Evolutionary conservation across 2,113 vertebrate genomes (phyloP).

Genomic region (Forbesichthys papilliferus): DNA sequence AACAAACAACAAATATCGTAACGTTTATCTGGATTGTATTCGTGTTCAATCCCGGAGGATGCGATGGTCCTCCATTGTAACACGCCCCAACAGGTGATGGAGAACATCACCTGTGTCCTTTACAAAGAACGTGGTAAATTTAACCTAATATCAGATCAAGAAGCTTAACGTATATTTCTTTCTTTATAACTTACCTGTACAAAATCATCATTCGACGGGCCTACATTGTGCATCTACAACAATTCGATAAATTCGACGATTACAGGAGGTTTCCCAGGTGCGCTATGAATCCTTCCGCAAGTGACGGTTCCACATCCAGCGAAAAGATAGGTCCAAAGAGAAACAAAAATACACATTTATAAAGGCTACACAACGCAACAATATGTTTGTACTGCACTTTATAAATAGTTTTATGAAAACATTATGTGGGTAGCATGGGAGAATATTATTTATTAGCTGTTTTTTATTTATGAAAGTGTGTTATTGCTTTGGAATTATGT

Average conservation of each 20-base stretch:
- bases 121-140: neutral
- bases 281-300: conserved; percentile 61
- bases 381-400: neutral
- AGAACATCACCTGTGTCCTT: conserved; percentile 62
- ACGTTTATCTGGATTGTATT: neutral
- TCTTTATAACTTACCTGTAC: conserved; percentile 37
- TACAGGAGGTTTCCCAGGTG: conserved; percentile 33
- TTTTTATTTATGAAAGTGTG: too few relatives aligned
- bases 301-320: neutral
- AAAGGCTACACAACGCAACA: neutral
- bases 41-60: neutral
- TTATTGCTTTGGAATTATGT: too few relatives aligned
- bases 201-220: conserved; percentile 35
- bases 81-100: conserved; percentile 76
- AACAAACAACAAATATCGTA: conserved; percentile 12
- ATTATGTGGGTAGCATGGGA: too few relatives aligned
- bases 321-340: conserved; percentile 31
- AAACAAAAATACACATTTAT: neutral
- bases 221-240: conserved; percentile 56
- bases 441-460: too few relatives aligned
- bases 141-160: neutral
- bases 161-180: neutral
- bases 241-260: conserved; percentile 27
- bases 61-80: conserved; percentile 33
- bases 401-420: too few relatives aligned